Evolutionary conservation across 2,113 vertebrate genomes (phyloP).

Genomic region (Talpa occidentalis): DNA sequence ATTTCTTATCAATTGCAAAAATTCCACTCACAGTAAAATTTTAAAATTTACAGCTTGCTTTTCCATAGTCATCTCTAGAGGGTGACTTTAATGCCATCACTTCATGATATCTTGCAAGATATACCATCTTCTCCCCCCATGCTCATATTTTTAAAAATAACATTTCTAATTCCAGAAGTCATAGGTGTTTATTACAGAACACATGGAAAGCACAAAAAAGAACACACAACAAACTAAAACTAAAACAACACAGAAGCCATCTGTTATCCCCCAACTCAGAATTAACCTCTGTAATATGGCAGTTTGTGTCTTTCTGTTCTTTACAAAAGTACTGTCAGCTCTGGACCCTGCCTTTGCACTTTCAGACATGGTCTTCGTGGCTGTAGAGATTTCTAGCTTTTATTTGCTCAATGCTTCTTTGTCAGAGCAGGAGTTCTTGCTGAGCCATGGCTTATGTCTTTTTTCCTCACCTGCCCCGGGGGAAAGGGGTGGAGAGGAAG

Average conservation of each 20-base stretch:
- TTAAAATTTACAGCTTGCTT: neutral
- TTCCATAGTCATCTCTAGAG: neutral
- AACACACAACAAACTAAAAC: neutral
- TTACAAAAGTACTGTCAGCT: neutral
- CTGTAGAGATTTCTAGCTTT: neutral
- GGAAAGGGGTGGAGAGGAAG: too few relatives aligned
- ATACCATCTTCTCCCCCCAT: neutral
- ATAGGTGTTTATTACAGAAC: neutral
- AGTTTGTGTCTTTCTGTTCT: neutral
- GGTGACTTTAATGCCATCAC: neutral
- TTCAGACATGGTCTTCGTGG: neutral
- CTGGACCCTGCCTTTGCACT: neutral
- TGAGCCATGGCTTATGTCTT: neutral
- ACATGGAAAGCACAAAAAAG: neutral
- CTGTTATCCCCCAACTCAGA: neutral
- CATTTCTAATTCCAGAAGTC: neutral
- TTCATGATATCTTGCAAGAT: neutral
- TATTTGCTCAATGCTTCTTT: neutral
- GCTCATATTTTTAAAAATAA: neutral
- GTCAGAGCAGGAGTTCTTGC: neutral
- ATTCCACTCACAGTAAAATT: neutral
- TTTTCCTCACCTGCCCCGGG: neutral
- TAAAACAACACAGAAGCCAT: slow-evolving; percentile 3
- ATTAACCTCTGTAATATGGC: neutral
- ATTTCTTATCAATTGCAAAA: neutral